Evolutionary conservation across 2,797 vertebrate genomes (phyloP).

Genomic region (Liasis olivaceus): DNA sequence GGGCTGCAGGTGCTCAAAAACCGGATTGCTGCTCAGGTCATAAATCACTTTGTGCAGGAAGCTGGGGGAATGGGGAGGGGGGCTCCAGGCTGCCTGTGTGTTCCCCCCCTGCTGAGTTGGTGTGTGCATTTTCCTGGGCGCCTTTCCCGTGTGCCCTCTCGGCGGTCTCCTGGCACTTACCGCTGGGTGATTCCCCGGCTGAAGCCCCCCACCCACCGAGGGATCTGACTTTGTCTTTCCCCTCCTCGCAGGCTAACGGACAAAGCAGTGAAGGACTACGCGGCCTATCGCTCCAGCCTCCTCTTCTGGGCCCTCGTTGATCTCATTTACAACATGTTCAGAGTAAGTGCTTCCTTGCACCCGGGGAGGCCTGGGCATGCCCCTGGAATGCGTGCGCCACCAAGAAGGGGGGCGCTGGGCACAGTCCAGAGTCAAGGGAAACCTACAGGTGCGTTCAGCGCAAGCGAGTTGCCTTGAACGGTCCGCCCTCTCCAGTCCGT

Average conservation of each 20-base stretch:
- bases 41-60: neutral
- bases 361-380: neutral
- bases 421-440: neutral
- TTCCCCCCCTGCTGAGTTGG: neutral
- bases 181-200: neutral
- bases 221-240: neutral
- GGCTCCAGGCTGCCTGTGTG: too few species aligned
- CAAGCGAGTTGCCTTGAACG: neutral
- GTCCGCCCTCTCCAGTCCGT: neutral
- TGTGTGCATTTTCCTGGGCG: neutral
- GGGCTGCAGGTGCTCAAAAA: neutral
- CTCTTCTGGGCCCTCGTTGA: conserved; percentile 98
- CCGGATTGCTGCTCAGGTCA: neutral
- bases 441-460: neutral
- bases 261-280: conserved; percentile 91
- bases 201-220: neutral
- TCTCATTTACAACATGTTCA: conserved; percentile 98
- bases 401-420: neutral
- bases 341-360: conserved; percentile 76
- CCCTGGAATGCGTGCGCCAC: accelerated
- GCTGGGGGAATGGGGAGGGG: neutral
- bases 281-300: conserved; percentile 92
- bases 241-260: conserved; percentile 84
- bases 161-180: too few species aligned
- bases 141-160: too few species aligned